These are phyloP conservation scores for Aelia acuminata DNA, from an alignment of 2,888 invertebrate genomes.

Conservation along the genomic window DNA sequence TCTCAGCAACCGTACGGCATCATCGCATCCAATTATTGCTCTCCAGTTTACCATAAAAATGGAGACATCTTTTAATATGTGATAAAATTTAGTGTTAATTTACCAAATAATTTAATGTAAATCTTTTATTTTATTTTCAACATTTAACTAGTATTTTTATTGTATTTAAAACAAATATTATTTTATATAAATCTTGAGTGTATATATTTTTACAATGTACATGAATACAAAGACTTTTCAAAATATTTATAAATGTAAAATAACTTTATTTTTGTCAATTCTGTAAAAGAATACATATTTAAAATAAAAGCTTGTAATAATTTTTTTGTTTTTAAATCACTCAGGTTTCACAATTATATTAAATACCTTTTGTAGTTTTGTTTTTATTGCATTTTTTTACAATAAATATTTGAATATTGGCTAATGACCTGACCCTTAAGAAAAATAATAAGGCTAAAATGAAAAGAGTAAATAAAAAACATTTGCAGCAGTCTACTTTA, in stretches of 20 bases:
- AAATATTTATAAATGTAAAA: not conserved
- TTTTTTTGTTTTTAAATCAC: too few species aligned
- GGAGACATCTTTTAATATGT: slow-evolving; percentile 51
- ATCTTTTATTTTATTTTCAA: not conserved
- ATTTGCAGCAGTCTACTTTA: too few species aligned
- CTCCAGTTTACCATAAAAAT: slow-evolving; percentile 61
- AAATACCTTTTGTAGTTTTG: too few species aligned
- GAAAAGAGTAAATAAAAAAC: too few species aligned
- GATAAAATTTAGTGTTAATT: not conserved
- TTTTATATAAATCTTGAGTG: not conserved
- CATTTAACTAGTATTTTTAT: not conserved
- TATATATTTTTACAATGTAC: slow-evolving; percentile 13
- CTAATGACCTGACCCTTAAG: too few species aligned
- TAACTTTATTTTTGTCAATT: not conserved
- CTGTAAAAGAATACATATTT: not conserved
- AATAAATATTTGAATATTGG: too few species aligned
- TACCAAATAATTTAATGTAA: not conserved
- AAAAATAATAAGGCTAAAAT: too few species aligned
- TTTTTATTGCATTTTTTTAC: too few species aligned
- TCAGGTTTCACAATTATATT: too few species aligned
- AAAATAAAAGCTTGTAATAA: too few species aligned
- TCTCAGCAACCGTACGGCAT: slow-evolving; percentile 62
- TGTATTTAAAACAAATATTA: slow-evolving; percentile 1
- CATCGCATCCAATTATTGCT: slow-evolving; percentile 62
- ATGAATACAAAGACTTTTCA: not conserved